Percentiles rank a stretch among this genome's conserved stretches.
These are phyloP conservation scores for Cylindroiulus punctatus DNA, from an alignment of 2,888 invertebrate species.

Conservation along the genomic window DNA sequence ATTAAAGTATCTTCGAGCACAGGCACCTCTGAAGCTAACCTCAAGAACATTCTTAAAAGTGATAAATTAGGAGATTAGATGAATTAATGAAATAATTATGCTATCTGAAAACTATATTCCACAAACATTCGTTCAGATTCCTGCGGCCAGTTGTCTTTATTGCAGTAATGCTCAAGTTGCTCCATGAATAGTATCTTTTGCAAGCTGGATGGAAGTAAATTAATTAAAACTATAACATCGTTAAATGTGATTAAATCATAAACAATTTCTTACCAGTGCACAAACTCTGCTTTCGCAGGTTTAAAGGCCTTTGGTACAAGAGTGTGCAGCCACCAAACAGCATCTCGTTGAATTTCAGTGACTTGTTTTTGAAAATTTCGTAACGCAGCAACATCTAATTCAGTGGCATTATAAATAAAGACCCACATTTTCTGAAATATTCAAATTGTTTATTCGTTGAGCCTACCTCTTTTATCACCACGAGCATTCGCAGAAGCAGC, in stretches of 20 bases:
- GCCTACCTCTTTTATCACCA: conserved; percentile 66
- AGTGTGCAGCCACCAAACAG: conserved; percentile 88
- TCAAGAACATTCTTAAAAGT: conserved; percentile 72
- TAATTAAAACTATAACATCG: neutral
- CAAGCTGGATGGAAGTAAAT: conserved; percentile 63
- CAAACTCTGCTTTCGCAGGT: conserved; percentile 77
- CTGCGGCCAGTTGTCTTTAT: conserved; percentile 85
- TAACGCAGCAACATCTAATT: conserved; percentile 64
- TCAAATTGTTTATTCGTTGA: neutral
- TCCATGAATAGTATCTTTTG: conserved; percentile 65
- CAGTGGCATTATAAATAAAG: too few relatives aligned
- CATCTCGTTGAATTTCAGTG: conserved; percentile 80
- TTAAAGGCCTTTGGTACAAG: conserved; percentile 79
- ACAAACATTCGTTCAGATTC: conserved; percentile 79
- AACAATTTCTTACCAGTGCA: conserved; percentile 67
- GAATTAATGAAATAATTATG: conserved; percentile 47
- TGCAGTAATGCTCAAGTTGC: conserved; percentile 81
- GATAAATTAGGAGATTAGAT: neutral
- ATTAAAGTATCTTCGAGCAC: conserved; percentile 84
- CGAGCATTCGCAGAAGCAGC: conserved; percentile 67
- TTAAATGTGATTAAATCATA: neutral
- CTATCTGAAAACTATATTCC: neutral
- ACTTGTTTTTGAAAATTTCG: conserved; percentile 68
- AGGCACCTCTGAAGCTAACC: conserved; percentile 88
- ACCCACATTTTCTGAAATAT: too few relatives aligned